These are phyloP conservation scores for Drosophila incognita DNA, from an alignment of 2,888 invertebrate genomes.

Conservation along the genomic window DNA sequence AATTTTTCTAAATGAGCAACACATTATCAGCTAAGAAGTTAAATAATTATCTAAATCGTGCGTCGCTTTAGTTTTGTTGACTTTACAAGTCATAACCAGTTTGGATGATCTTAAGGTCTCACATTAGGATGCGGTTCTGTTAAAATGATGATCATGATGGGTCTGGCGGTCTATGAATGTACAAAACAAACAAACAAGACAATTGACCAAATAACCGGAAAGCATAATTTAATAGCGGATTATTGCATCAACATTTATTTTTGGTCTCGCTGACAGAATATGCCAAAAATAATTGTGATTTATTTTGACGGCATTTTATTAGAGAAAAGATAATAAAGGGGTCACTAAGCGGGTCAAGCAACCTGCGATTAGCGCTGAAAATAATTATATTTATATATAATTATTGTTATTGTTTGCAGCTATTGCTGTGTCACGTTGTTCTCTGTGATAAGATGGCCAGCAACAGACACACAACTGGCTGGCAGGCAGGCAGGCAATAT, in stretches of 20 bases:
- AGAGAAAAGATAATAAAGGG: slow-evolving; percentile 7
- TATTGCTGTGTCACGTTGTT: slow-evolving; percentile 11
- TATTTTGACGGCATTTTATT: slow-evolving; percentile 24
- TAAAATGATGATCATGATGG: neutral
- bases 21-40: neutral
- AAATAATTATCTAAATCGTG: neutral
- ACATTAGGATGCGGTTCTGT: slow-evolving; percentile 9
- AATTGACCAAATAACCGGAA: slow-evolving; percentile 21
- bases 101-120: neutral
- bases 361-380: neutral
- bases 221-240: slow-evolving; percentile 43
- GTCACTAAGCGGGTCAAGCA: slow-evolving; percentile 16
- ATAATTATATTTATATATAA: neutral
- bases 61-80: neutral
- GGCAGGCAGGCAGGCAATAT: neutral
- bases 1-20: neutral
- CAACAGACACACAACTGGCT: slow-evolving; percentile 12
- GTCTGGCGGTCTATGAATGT: neutral
- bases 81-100: neutral
- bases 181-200: slow-evolving; percentile 12
- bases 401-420: neutral
- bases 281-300: slow-evolving; percentile 47
- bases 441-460: slow-evolving; percentile 22
- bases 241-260: slow-evolving; percentile 42
- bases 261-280: slow-evolving; percentile 24